Evolutionary conservation across 1,140 invertebrate genomes (phyloP).

Genomic region (Mizuhopecten yessoensis): DNA sequence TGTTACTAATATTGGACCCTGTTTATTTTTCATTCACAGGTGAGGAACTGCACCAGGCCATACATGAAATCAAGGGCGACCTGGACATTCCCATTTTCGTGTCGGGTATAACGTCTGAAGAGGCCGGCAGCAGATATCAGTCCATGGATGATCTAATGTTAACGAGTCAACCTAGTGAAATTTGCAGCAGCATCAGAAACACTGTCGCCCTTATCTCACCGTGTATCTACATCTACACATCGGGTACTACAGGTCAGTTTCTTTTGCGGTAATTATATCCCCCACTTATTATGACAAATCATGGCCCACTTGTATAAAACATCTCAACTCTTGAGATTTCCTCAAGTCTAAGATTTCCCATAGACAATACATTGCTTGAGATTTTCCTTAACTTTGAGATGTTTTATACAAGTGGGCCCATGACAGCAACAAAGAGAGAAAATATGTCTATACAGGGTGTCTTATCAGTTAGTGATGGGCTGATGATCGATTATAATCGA

Average conservation of each 20-base stretch:
- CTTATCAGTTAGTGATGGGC: too few relatives aligned
- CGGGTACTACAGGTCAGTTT: conserved; percentile 74
- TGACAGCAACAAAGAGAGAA: too few relatives aligned
- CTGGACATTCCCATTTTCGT: conserved; percentile 70
- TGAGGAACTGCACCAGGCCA: conserved; percentile 65
- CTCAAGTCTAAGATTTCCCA: too few relatives aligned
- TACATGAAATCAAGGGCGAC: conserved; percentile 65
- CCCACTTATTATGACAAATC: too few relatives aligned
- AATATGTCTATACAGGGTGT: too few relatives aligned
- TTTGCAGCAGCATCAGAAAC: conserved; percentile 57
- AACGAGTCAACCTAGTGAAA: conserved; percentile 47
- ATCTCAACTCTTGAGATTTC: too few relatives aligned
- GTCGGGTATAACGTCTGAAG: conserved; percentile 54
- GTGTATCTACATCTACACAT: conserved; percentile 74
- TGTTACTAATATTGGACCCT: too few relatives aligned
- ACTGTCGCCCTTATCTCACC: conserved; percentile 48
- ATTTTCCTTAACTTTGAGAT: too few relatives aligned
- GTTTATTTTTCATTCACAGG: conserved; percentile 64
- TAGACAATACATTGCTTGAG: too few relatives aligned
- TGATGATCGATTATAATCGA: too few relatives aligned
- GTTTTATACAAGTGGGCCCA: too few relatives aligned
- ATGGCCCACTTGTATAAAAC: too few relatives aligned
- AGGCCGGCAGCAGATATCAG: conserved; percentile 48
- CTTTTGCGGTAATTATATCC: not conserved
- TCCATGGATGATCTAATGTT: conserved; percentile 69